A percentile compares a stretch with the other conserved stretches of the same genome.
These are phyloP conservation scores for Polyommatus icarus DNA, from an alignment of 2,888 invertebrate species.

Conservation along the genomic window DNA sequence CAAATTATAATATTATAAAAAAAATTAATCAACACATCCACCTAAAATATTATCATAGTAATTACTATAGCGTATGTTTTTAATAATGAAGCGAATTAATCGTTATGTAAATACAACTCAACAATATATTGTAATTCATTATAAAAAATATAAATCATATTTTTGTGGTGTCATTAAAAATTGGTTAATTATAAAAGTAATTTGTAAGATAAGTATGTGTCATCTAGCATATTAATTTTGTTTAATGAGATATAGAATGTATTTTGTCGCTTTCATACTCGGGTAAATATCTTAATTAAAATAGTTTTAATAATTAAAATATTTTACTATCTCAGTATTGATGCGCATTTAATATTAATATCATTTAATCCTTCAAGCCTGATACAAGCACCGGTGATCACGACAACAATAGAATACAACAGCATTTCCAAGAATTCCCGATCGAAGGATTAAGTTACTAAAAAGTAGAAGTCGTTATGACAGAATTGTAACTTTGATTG, in stretches of 20 bases:
- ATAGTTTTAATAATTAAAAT: neutral
- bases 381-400: too few relatives aligned
- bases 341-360: too few relatives aligned
- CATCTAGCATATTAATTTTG: neutral
- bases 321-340: neutral
- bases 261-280: neutral
- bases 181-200: conserved; percentile 15
- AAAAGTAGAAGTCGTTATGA: too few relatives aligned
- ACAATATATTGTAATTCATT: neutral
- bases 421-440: too few relatives aligned
- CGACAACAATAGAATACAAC: too few relatives aligned
- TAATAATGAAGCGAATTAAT: conserved; percentile 14
- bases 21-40: conserved; percentile 2
- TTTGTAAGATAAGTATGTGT: conserved; percentile 6
- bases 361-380: too few relatives aligned
- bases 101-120: conserved; percentile 12
- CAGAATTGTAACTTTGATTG: too few relatives aligned
- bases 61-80: conserved; percentile 4
- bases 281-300: neutral
- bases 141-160: neutral
- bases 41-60: conserved; percentile 6
- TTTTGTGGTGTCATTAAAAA: conserved; percentile 1
- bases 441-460: too few relatives aligned
- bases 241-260: neutral
- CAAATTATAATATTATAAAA: neutral